Evolutionary conservation across 1,140 invertebrate species (phyloP), one percentile per base, ranked within the genome.

Genomic region (Cotesia typhae): DNA sequence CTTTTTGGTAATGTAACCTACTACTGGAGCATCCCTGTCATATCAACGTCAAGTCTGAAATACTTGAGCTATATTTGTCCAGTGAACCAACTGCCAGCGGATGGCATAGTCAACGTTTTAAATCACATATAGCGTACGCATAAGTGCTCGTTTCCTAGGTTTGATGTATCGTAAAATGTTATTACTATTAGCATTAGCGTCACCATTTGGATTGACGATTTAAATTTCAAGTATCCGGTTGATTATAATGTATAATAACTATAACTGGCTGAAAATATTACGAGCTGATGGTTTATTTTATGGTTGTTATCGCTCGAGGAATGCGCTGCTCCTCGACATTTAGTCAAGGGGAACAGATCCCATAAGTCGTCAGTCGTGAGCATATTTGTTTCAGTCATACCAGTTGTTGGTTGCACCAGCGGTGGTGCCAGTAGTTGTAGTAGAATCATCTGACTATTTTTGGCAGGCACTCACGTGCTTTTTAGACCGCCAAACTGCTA

Each of bases 21-120:
- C 17, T 59, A 28, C 57, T 59, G 47, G 17, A 71, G 67, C 65
- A 73, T 76, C 76, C 70, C 75, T 78, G 79, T 82, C 80, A 80
- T 75, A 78, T 82, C 80, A 82, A 81, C 80, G 80, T 81, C 80
- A 80, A 75, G 76, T 82, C 80, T 79, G 78, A 82, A 82, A 81
- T 80, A 81, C 78, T 77, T 76, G 59, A 20, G n/a, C 79, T 82
- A 82, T 79, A 82, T 82, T 75, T 77, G 80, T 82, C 80, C 47
- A 74, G 72, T 74, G 79, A 74, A 77, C 77, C 63, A 59, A 38
- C 60, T 65, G 36, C 61, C 61, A 57, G 55, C 75, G 77, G 74
- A 67, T 37, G 7, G 7, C 47, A 52, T 52, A 38, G 47, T 66
- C 68, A 6, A n/a, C 41, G 10, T 65, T 41, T 55, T 70, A 47